Percentiles rank a stretch among this genome's conserved stretches.
Evolutionary conservation across 1,140 invertebrate genomes (phyloP).

Genomic region (Parapsyche elsis): DNA sequence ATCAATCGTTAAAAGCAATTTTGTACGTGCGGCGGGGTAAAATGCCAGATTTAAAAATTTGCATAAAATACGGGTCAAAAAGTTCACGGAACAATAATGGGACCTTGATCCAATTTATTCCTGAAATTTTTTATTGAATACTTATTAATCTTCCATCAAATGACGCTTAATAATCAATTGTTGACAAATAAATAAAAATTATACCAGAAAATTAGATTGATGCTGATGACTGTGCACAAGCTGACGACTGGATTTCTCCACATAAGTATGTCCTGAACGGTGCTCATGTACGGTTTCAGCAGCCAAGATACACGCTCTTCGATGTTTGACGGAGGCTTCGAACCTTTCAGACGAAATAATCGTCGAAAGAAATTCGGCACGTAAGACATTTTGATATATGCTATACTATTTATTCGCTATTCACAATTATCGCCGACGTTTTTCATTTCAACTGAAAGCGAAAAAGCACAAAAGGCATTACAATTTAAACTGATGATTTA

Average conservation of each 20-base stretch:
- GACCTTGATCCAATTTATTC: no score
- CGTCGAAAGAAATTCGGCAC: conserved; percentile 40
- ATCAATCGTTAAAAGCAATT: no score
- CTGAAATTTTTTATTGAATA: no score
- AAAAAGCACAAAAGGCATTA: background rate
- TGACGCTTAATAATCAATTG: no score
- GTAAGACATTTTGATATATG: conserved; percentile 36
- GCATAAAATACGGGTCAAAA: no score
- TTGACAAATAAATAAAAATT: background rate
- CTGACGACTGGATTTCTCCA: conserved; percentile 49
- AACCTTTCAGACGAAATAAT: conserved; percentile 15
- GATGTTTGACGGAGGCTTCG: conserved; percentile 33
- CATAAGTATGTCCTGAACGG: conserved; percentile 41
- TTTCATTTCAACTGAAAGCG: conserved; percentile 17
- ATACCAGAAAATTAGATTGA: conserved; percentile 50
- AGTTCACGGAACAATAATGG: no score
- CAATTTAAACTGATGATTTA: no score
- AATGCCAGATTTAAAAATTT: no score
- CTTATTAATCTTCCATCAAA: no score
- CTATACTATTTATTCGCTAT: background rate
- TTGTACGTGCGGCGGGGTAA: no score
- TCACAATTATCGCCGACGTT: background rate
- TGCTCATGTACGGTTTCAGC: conserved; percentile 44
- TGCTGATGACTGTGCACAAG: conserved; percentile 32
- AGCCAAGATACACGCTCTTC: conserved; percentile 51